Base-by-base conservation (phyloP, 2,113 vertebrate genomes). In the Thryonomys swinderianus region DNA sequence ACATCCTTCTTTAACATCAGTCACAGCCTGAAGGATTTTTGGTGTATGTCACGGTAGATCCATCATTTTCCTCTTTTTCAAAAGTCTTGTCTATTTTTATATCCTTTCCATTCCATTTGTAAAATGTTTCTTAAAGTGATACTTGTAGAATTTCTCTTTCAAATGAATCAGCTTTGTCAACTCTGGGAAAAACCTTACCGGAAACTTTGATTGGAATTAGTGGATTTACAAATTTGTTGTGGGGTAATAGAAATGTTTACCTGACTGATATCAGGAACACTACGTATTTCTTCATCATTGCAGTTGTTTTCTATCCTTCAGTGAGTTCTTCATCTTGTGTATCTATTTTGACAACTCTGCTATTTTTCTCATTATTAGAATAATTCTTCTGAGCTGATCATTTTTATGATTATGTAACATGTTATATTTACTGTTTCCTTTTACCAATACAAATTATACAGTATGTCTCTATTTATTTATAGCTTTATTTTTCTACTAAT, bases 371-470 rank as follows among this genome's bases (percentile, higher is more conserved):
- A 5, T 61, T 73, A 90, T n/a, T 85, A 78, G 2, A 71, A 66
- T 64, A 57, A 69, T 84, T 92, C 6, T 71, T 85, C 55, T 78
- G 45, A 95, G 64, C 12, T 71, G 27, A 82, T 59, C 69, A 45
- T 42, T 93, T 21, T 34, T 89, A 37, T 71, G 42, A 73, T 42
- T 45, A 73, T 42, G 40, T 42, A 45, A 73, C 17, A 53, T 57
- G 16, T n/a, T 89, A 66, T 7, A 20, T 16, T 69, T 51, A 78
- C 5, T 64, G 32, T 66, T 87, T 62, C 5, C 79, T 94, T 76
- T 16, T 74, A 94, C 96, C 48, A 74, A 62, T 73, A 11, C 67
- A 55, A 92, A 67, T 87, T 82, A n/a, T n/a, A 90, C 2, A 94
- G 34, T 32, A 55, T 53, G 40, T 17, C 45, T 88, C 84, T 40